Evolutionary conservation across 2,797 vertebrate species (phyloP).

Genomic region (Danio kyathit): DNA sequence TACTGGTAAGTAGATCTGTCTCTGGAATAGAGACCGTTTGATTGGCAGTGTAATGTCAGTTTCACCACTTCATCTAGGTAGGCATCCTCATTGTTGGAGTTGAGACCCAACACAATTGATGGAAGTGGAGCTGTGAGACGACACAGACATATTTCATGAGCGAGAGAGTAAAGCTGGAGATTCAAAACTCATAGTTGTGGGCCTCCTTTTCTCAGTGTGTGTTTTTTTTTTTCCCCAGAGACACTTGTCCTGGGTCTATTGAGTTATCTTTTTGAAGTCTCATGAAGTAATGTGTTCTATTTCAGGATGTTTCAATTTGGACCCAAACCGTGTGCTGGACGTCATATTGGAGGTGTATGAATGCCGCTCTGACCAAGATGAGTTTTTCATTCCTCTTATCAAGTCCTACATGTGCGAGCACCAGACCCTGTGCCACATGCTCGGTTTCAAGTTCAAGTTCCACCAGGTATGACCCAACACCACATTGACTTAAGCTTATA

Average conservation of each 20-base stretch:
- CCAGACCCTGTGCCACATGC: conserved; percentile 98
- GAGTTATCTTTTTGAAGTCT: not conserved
- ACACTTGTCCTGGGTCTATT: too few species aligned
- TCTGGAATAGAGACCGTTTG: not conserved
- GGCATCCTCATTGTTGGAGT: not conserved
- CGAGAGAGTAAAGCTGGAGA: too few species aligned
- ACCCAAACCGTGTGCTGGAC: conserved; percentile 97
- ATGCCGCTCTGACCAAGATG: conserved; percentile 94
- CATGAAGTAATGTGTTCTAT: not conserved
- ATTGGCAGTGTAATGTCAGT: not conserved
- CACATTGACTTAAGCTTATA: not conserved
- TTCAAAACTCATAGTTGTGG: too few species aligned
- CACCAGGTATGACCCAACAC: conserved; percentile 86
- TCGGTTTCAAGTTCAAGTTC: conserved; percentile 99
- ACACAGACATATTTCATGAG: too few species aligned
- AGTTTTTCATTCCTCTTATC: conserved; percentile 96
- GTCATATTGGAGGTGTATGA: conserved; percentile 97
- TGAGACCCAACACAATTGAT: too few species aligned
- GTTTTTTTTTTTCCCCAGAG: too few species aligned
- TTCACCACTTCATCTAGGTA: not conserved
- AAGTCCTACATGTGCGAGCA: conserved; percentile 99
- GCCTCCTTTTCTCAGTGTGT: too few species aligned
- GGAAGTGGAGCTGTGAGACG: too few species aligned
- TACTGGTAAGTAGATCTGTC: not conserved
- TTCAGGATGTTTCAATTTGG: conserved; percentile 96